Conservation (phyloP, 2,113 vertebrate genomes). For the Myiagra hebetior region DNA sequence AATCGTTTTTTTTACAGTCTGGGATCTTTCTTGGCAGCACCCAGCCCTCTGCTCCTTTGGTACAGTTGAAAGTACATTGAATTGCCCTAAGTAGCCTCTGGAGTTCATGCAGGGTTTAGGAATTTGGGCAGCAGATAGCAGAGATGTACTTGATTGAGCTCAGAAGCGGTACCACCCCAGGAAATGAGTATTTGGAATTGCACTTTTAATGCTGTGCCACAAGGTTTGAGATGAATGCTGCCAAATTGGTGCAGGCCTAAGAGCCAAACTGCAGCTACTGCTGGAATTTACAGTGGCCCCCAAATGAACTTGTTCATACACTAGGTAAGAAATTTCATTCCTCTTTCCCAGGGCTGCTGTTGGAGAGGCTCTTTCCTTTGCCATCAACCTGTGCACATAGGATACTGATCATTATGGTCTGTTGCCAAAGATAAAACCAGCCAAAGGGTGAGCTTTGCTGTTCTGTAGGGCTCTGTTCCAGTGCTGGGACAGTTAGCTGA, state of each 20-base stretch:
- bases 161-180: not conserved
- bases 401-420: not conserved
- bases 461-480: not conserved
- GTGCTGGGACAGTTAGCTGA: not conserved
- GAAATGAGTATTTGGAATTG: not conserved
- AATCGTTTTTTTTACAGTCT: not conserved
- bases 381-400: not conserved
- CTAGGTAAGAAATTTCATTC: not conserved
- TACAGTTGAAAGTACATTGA: not conserved
- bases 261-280: not conserved
- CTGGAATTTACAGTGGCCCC: not conserved
- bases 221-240: not conserved
- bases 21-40: not conserved
- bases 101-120: not conserved
- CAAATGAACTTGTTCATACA: not conserved
- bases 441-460: not conserved
- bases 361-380: slow-evolving; percentile 5
- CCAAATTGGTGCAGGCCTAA: not conserved
- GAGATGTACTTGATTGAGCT: not conserved
- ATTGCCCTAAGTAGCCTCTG: not conserved
- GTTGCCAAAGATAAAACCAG: not conserved
- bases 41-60: not conserved
- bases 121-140: not conserved
- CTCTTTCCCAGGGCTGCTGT: not conserved
- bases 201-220: not conserved